phyloP scores from a whole-genome alignment of 2,113 vertebrate species.

The Accipiter virgatus region DNA sequence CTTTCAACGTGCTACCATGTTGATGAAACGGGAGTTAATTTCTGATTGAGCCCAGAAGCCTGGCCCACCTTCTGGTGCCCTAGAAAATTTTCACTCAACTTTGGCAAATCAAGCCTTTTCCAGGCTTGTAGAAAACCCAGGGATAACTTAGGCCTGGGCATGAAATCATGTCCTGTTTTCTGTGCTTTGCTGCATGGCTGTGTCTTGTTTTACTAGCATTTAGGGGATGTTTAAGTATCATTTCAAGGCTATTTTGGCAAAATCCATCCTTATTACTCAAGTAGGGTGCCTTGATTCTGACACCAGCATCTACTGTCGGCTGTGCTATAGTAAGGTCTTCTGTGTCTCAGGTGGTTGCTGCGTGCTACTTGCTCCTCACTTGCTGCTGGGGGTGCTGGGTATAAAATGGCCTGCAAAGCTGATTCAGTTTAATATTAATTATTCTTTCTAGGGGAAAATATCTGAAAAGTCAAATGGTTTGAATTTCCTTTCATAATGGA shows the following conservation, averaged over 20 bases:
- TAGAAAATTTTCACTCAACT: not conserved
- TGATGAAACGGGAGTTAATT: not conserved
- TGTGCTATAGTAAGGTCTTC: not conserved
- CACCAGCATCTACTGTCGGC: not conserved
- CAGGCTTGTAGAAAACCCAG: not conserved
- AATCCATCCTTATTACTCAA: not conserved
- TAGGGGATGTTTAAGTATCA: not conserved
- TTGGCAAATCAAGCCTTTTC: not conserved
- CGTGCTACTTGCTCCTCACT: not conserved
- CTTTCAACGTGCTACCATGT: accelerated
- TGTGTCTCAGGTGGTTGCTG: not conserved
- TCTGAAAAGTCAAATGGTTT: not conserved
- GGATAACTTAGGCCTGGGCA: not conserved
- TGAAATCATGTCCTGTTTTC: not conserved
- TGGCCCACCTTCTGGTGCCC: not conserved
- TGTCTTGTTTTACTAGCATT: not conserved
- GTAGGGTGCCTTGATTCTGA: not conserved
- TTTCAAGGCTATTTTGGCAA: not conserved
- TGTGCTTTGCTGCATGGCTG: not conserved
- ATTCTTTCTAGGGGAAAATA: not conserved
- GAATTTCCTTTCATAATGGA: not conserved
- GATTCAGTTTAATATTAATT: not conserved
- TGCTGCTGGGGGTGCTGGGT: not conserved
- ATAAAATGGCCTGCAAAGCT: not conserved
- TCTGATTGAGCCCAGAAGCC: not conserved